phyloP scores from a whole-genome alignment of 2,797 vertebrate species.

The Pipistrellus nathusii region DNA sequence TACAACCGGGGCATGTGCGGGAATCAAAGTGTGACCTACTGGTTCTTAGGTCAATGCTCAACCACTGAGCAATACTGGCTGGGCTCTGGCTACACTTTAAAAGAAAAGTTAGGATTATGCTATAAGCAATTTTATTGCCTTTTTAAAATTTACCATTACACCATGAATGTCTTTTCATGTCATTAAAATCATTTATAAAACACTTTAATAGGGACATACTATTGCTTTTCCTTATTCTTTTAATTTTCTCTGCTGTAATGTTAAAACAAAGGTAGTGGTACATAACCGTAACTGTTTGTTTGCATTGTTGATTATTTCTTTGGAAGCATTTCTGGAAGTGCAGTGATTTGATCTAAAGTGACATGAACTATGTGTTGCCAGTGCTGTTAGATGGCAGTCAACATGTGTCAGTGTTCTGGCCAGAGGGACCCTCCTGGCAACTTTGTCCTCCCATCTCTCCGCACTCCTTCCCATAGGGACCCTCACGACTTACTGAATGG shows the following conservation, averaged over 20 bases:
- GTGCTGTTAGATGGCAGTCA: no score
- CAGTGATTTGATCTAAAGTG: not conserved
- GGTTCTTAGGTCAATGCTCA: no score
- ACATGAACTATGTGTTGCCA: no score
- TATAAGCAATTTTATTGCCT: not conserved
- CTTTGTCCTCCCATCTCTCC: not conserved
- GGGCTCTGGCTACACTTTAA: no score
- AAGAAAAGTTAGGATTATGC: not conserved
- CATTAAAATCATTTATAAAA: not conserved
- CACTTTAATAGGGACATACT: not conserved
- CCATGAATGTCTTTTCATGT: conserved; percentile 1
- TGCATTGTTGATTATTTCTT: not conserved
- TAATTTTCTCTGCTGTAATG: not conserved
- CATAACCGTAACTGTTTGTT: not conserved
- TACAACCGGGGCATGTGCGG: no score
- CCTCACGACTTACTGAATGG: not conserved
- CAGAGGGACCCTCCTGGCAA: not conserved
- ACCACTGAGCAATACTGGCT: no score
- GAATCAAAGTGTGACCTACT: no score
- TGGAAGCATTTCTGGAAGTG: not conserved
- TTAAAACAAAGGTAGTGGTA: not conserved
- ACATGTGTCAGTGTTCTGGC: not conserved
- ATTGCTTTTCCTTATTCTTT: not conserved
- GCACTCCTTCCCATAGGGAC: not conserved
- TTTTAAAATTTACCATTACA: not conserved